Base-by-base conservation (phyloP, 2,888 invertebrate species). In the Eugnorisma glareosa region DNA sequence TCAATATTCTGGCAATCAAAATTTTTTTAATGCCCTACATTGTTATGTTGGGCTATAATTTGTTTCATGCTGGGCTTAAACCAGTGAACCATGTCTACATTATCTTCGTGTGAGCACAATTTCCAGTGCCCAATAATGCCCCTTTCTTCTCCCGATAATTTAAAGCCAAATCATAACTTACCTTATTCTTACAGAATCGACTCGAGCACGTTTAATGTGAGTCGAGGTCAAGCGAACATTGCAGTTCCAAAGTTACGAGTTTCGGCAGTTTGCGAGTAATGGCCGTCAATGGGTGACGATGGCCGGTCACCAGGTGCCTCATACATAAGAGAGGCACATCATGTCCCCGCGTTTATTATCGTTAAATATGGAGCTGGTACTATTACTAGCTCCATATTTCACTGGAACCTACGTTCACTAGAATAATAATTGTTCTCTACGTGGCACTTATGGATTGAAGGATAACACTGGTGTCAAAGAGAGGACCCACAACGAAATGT, bases 261-360 rank as follows among this genome's bases (percentile, higher is more conserved):
- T 74, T 37, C 4, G 51, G 40, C 71, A 66, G 72, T 66, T 66
- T 1, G 24, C 40, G 24, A 74, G 59, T 80, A 61, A 75, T 66
- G 43, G 79, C 18, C 45, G 15, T 5, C 40, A n/a, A 13, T 64
- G n/a, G 64, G 8, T 3, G 40, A 64, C 18, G 40, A 40, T 40
- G 35, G 80, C 40, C 48, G 40, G 45, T 24, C 63, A 35, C 35
- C 79, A 69, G 81, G 51, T 75, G 80, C 69, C 59, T 43, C 37
- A 54, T 80, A 69, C 37, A 54, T 80, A 69, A 69, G 15, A 80
- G n/a, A 75, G 18, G 81, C 69, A 69, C 69, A 69, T 59, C 59
- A 37, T 66, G 51, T 35, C 57, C 11, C 57, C 2, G 15, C 59
- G 28, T 48, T 18, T 59, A 24, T 67, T 11, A 24, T 1, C 2